Base-by-base conservation (phyloP, 2,797 vertebrate species). In the Thaleichthys pacificus region DNA sequence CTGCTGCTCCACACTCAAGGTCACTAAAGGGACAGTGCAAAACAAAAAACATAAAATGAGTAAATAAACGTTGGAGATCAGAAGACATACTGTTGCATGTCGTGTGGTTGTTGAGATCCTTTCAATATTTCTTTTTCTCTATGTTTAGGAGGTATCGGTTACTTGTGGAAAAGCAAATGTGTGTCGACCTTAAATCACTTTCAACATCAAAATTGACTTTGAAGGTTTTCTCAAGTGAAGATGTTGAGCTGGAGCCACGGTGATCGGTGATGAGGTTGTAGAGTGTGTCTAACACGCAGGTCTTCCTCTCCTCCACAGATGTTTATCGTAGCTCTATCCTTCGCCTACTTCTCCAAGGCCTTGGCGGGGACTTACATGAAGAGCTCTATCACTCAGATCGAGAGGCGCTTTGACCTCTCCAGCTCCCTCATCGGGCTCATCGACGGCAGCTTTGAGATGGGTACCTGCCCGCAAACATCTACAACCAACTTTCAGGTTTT, bases 371-470 rank as follows among this genome's bases (percentile, higher is more conserved):
- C 93, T 71, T 97, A 96, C 75, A 93, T 97, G 94, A 98, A 96
- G 88, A 96, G 95, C 82, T 88, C 95, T 87, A 94, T 96, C 74
- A 98, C 96, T 19, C 96, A 98, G 86, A 95, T 98, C 47, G 96
- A 98, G 88, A 93, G 95, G 75, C 95, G 96, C 1, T 98, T 98
- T 17, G 95, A 96, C 70, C 93, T 98, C 73, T 93, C 95, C 1
- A 95, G 95, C 80, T 93, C 93, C 5, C 83, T 92, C 30, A 77
- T 94, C 32, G 96, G 97, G 68, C 85, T 98, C 69, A 93, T 97
- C 57, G 97, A 96, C 28, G 96, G 95, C 75, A 93, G 96, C 75
- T 98, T 98, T 84, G 96, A 98, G 85, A 96, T 97, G 86, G 97
- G 96, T 98, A 95, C 91, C 49, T 21, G 51, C 66, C 3, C 17